Evolutionary conservation across 2,113 vertebrate genomes (phyloP).

Genomic region (Hypocryptadius cinnamomeus): DNA sequence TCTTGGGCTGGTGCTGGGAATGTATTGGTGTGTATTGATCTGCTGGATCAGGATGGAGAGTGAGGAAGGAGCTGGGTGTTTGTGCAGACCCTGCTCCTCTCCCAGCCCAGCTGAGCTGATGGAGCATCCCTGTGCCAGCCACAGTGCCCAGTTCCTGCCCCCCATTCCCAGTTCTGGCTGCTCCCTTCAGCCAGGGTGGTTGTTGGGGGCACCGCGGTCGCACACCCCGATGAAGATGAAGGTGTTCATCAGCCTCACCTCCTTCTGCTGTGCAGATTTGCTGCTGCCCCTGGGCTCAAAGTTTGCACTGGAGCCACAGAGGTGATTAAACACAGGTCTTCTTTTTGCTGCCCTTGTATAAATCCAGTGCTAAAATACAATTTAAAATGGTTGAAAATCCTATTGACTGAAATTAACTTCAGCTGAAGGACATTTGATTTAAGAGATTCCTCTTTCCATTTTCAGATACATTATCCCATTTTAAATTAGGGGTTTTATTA

Average conservation of each 20-base stretch:
- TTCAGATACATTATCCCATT: constrained; percentile 55
- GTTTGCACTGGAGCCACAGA: neutral
- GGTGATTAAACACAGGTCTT: neutral
- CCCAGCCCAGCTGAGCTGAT: neutral
- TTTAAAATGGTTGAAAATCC: constrained; percentile 48
- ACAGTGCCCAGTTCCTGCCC: fast-evolving
- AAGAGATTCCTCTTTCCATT: constrained; percentile 56
- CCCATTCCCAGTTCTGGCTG: neutral
- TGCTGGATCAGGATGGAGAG: neutral
- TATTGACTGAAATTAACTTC: constrained; percentile 62
- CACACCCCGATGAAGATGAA: neutral
- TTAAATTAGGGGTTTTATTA: constrained; percentile 59
- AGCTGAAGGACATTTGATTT: constrained; percentile 61
- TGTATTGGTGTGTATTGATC: neutral
- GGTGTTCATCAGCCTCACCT: neutral
- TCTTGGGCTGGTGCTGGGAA: neutral
- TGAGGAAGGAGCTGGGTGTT: neutral
- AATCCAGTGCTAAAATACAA: constrained; percentile 51
- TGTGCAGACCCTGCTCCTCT: neutral
- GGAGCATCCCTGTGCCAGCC: neutral
- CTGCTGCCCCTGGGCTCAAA: neutral
- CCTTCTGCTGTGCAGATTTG: neutral
- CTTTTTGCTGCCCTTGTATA: neutral
- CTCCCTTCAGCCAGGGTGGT: neutral
- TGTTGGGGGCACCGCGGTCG: fast-evolving